Percentiles rank a stretch among this genome's conserved stretches.
Evolutionary conservation across 2,888 invertebrate genomes (phyloP).

Genomic region (Sinohyriopsis cumingii): DNA sequence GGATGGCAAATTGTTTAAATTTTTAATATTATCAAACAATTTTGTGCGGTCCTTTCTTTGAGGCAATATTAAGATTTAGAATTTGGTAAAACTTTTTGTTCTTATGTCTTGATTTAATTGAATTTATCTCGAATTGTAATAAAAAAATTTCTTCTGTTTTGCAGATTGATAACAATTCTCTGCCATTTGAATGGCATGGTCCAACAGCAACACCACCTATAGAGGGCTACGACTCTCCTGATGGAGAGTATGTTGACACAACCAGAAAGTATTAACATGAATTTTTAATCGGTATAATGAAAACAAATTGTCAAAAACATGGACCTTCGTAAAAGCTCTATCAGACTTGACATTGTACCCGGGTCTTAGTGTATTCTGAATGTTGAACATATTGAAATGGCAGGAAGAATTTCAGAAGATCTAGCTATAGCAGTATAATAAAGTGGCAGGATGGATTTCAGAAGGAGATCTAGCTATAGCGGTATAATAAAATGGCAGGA

Average conservation of each 20-base stretch:
- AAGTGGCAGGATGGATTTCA: too few relatives aligned
- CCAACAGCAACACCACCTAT: conserved; percentile 89
- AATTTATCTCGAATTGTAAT: background rate
- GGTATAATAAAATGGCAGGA: too few relatives aligned
- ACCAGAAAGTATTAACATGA: conserved; percentile 69
- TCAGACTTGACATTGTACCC: too few relatives aligned
- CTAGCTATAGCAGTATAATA: too few relatives aligned
- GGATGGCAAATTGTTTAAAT: too few relatives aligned
- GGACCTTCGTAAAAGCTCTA: too few relatives aligned
- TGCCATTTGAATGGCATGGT: conserved; percentile 82
- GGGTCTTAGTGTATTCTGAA: too few relatives aligned
- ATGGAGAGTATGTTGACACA: conserved; percentile 91
- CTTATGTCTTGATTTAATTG: background rate
- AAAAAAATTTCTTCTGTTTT: conserved; percentile 24
- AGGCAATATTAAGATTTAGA: background rate
- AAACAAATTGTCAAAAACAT: too few relatives aligned
- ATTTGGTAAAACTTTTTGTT: background rate
- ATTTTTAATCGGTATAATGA: too few relatives aligned
- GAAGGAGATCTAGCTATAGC: too few relatives aligned
- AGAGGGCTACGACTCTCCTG: conserved; percentile 84
- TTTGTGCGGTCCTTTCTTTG: background rate
- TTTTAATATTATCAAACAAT: background rate
- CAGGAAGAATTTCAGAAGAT: too few relatives aligned
- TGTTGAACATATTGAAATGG: too few relatives aligned
- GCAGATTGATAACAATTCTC: conserved; percentile 81